phyloP scores from a whole-genome alignment of 2,797 vertebrate genomes.

The Dicrostonyx torquatus region DNA sequence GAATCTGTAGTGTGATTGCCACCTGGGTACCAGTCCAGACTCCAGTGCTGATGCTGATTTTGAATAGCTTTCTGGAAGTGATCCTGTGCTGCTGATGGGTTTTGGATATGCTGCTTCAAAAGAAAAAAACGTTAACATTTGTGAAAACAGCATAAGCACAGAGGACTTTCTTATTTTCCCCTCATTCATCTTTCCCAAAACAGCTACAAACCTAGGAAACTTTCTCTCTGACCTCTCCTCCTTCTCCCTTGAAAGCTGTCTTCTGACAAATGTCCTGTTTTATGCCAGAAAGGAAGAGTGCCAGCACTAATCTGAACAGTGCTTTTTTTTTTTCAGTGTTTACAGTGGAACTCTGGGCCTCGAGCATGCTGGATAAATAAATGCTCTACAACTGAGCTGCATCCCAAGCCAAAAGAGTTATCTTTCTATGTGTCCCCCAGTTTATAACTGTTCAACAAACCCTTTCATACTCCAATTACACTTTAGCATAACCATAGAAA shows the following conservation, averaged over 20 bases:
- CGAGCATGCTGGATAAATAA: not conserved
- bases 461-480: not conserved
- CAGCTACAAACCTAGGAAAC: not conserved
- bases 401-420: not conserved
- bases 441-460: not conserved
- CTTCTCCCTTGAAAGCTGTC: not conserved
- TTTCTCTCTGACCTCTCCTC: not conserved
- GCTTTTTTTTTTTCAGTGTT: not conserved
- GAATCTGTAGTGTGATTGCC: slow-evolving; percentile 13
- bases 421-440: not conserved
- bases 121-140: not conserved
- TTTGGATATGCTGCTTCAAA: not conserved
- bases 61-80: slow-evolving; percentile 22
- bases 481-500: not conserved
- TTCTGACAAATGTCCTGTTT: not conserved
- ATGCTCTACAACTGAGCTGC: not conserved
- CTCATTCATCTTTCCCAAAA: not conserved
- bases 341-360: not conserved
- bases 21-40: not conserved
- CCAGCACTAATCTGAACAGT: not conserved
- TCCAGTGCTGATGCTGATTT: slow-evolving; percentile 18
- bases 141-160: not conserved
- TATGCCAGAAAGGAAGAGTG: not conserved
- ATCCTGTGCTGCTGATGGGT: not conserved
- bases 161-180: not conserved